Conservation (phyloP, 2,888 invertebrate species). For the Poecilobothrus nobilitatus region DNA sequence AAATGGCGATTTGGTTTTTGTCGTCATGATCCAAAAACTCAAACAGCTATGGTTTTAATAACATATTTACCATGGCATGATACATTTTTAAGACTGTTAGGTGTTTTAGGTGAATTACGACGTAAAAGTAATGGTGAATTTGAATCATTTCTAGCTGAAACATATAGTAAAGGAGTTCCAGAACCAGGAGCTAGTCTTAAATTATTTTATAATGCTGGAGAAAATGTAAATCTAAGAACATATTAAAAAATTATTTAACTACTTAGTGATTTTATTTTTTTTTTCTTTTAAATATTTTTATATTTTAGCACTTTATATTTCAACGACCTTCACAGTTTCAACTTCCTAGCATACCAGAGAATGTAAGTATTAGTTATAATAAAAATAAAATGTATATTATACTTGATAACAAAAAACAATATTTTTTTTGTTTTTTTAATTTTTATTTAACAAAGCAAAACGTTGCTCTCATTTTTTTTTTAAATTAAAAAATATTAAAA, state of each 20-base stretch:
- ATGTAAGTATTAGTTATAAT: constrained; percentile 57
- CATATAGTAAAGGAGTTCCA: constrained; percentile 60
- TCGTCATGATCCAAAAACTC: constrained; percentile 83
- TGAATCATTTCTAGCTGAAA: constrained; percentile 52
- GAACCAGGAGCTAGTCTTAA: constrained; percentile 58
- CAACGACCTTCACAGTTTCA: constrained; percentile 71
- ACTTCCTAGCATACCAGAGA: constrained; percentile 91
- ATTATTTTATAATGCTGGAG: constrained; percentile 52
- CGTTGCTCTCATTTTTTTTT: neutral
- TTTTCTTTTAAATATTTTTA: constrained; percentile 41
- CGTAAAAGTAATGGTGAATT: constrained; percentile 35
- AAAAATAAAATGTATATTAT: no score
- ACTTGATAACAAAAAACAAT: neutral
- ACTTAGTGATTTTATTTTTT: constrained; percentile 40
- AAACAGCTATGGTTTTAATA: constrained; percentile 73
- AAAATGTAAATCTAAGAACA: constrained; percentile 46
- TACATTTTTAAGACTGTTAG: constrained; percentile 59
- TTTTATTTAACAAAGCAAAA: constrained; percentile 11
- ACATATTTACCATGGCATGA: constrained; percentile 96
- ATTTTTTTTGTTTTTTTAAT: neutral
- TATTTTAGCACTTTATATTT: constrained; percentile 66
- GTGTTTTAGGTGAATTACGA: constrained; percentile 38
- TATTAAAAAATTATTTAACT: neutral
- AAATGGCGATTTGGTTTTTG: constrained; percentile 98
- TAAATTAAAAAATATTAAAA: no score